Evolutionary conservation across 2,888 invertebrate genomes (phyloP).

Genomic region (Diadromus collaris): DNA sequence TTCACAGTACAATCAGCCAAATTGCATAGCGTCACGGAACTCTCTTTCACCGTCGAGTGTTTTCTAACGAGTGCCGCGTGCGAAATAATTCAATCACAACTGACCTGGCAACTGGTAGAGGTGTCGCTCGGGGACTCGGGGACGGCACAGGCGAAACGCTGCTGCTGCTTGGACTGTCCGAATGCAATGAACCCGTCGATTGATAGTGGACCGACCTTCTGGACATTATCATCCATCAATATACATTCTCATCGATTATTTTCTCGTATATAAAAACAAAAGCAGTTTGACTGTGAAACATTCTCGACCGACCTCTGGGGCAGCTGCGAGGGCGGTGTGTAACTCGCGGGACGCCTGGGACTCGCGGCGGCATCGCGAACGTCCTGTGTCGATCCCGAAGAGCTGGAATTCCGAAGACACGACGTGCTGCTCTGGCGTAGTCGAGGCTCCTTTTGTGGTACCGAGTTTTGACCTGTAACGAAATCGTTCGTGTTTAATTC

Average conservation of each 20-base stretch:
- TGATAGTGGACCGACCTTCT: conserved; percentile 91
- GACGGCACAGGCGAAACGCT: conserved; percentile 92
- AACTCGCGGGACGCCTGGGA: conserved; percentile 76
- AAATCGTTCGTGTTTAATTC: background rate
- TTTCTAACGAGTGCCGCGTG: conserved; percentile 24
- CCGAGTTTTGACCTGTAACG: conserved; percentile 70
- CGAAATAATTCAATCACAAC: conserved; percentile 46
- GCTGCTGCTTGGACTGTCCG: conserved; percentile 91
- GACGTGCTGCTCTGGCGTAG: conserved; percentile 81
- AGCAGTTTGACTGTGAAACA: background rate
- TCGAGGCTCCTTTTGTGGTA: conserved; percentile 81
- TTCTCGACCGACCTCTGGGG: conserved; percentile 78
- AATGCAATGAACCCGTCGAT: conserved; percentile 91
- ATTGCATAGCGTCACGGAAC: conserved; percentile 46
- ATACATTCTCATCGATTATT: background rate
- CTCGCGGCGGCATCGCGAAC: conserved; percentile 73
- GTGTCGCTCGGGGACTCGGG: conserved; percentile 87
- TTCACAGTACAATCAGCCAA: conserved; percentile 52
- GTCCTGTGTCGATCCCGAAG: conserved; percentile 76
- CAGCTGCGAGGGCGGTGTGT: conserved; percentile 77
- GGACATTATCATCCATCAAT: conserved; percentile 70
- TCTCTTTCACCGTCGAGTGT: conserved; percentile 2
- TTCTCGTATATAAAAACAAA: conserved; percentile 5
- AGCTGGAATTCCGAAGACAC: conserved; percentile 71
- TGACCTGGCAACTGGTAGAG: conserved; percentile 82